Evolutionary conservation across 1,140 invertebrate species (phyloP).

Genomic region (Bilobella aurantiaca): DNA sequence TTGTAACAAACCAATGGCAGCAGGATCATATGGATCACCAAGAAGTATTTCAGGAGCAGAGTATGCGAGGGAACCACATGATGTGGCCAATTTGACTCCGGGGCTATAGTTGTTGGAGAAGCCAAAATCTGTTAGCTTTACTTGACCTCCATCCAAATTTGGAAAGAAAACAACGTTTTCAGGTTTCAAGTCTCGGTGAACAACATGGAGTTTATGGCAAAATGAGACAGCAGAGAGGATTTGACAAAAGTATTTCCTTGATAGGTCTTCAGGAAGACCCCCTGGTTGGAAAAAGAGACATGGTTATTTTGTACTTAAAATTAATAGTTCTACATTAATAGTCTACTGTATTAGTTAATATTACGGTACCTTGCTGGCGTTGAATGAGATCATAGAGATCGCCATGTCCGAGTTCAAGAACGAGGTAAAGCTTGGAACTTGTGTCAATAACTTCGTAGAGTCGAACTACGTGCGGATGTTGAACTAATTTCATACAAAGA

Average conservation of each 20-base stretch:
- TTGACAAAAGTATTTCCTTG: slow-evolving; percentile 77
- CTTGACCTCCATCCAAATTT: slow-evolving; percentile 54
- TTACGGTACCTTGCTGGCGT: slow-evolving; percentile 69
- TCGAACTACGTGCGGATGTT: slow-evolving; percentile 91
- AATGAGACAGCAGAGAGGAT: slow-evolving; percentile 33
- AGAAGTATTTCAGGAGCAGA: slow-evolving; percentile 98
- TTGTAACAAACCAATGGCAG: slow-evolving; percentile 64
- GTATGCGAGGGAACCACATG: slow-evolving; percentile 97
- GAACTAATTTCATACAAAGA: slow-evolving; percentile 96
- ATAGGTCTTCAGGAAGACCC: slow-evolving; percentile 55
- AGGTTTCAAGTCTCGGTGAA: slow-evolving; percentile 83
- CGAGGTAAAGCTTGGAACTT: slow-evolving; percentile 86
- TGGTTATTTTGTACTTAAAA: too few relatives aligned
- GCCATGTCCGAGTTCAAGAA: slow-evolving; percentile 95
- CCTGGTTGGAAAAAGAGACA: slow-evolving; percentile 25
- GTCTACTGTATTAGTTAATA: too few relatives aligned
- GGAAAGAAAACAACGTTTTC: slow-evolving; percentile 33
- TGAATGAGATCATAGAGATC: slow-evolving; percentile 99
- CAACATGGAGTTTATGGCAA: slow-evolving; percentile 88
- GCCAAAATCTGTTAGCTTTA: slow-evolving; percentile 98
- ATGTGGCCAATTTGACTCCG: slow-evolving; percentile 94
- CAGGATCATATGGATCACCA: slow-evolving; percentile 87
- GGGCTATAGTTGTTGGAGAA: slow-evolving; percentile 93
- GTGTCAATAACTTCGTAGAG: slow-evolving; percentile 99
- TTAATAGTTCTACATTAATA: too few relatives aligned